Percentiles rank a stretch among this genome's conserved stretches.
phyloP scores from a whole-genome alignment of 2,113 vertebrate genomes.

The Mastomys coucha region DNA sequence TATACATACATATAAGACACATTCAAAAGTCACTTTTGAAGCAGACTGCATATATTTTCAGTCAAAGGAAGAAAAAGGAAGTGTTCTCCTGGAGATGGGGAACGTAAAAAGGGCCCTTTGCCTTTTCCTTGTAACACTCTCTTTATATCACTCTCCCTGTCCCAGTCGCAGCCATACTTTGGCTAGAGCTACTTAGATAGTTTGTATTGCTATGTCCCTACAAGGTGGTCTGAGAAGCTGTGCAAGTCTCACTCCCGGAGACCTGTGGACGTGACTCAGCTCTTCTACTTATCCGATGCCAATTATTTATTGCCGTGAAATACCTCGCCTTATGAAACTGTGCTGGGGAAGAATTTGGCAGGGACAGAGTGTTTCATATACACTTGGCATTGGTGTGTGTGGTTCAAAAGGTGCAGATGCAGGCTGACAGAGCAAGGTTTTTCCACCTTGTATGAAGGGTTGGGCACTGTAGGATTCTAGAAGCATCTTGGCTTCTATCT shows the following conservation, averaged over 20 bases:
- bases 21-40: background rate
- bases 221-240: background rate
- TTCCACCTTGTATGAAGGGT: background rate
- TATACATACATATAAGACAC: background rate
- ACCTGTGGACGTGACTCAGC: constrained; percentile 29
- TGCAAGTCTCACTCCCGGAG: constrained; percentile 6
- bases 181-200: constrained; percentile 3
- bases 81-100: background rate
- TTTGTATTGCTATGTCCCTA: constrained; percentile 7
- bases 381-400: background rate
- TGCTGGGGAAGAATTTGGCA: constrained; percentile 49
- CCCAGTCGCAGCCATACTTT: background rate
- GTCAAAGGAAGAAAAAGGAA: background rate
- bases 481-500: background rate
- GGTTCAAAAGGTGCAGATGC: constrained; percentile 6
- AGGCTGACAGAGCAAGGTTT: constrained; percentile 7
- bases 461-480: background rate
- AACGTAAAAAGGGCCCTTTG: background rate
- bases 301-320: constrained; percentile 58
- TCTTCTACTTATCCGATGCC: constrained; percentile 45
- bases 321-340: constrained; percentile 30
- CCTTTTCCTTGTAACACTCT: background rate
- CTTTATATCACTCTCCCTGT: background rate
- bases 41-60: background rate
- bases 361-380: constrained; percentile 34